phyloP scores from a whole-genome alignment of 2,797 vertebrate genomes.

The Cheirogaleus major region DNA sequence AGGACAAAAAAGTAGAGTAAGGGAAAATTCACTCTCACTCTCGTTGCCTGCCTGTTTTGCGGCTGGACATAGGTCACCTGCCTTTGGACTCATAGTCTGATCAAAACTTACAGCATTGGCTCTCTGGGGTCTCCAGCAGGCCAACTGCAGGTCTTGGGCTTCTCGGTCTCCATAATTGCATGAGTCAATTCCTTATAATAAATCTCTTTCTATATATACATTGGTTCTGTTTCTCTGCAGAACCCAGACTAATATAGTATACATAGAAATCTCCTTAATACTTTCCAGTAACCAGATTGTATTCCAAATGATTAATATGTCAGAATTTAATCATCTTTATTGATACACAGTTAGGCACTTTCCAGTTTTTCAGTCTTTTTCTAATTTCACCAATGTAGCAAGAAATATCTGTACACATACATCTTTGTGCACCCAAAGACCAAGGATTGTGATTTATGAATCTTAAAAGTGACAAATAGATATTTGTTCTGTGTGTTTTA shows the following conservation, averaged over 20 bases:
- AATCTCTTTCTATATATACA: not conserved
- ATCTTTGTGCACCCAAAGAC: not conserved
- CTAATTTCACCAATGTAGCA: not conserved
- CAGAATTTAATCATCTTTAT: not conserved
- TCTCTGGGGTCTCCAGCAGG: not conserved
- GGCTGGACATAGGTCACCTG: not conserved
- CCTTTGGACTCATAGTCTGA: not conserved
- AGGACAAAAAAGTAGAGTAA: not conserved
- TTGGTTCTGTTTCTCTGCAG: not conserved
- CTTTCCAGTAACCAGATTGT: not conserved
- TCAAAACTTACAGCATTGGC: not conserved
- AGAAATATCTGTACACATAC: not conserved
- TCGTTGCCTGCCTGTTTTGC: not conserved
- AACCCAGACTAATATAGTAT: not conserved
- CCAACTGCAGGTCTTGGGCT: not conserved
- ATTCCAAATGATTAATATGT: not conserved
- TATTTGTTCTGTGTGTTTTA: not conserved
- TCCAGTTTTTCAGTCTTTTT: conserved; percentile 4
- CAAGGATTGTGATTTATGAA: not conserved
- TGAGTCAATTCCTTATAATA: not conserved
- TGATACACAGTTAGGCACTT: not conserved
- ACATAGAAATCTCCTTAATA: not conserved
- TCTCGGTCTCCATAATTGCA: not conserved
- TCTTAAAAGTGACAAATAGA: not conserved
- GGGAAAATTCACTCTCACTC: not conserved